These are phyloP conservation scores for Periplaneta americana DNA, from an alignment of 1,140 invertebrate species.

Conservation along the genomic window DNA sequence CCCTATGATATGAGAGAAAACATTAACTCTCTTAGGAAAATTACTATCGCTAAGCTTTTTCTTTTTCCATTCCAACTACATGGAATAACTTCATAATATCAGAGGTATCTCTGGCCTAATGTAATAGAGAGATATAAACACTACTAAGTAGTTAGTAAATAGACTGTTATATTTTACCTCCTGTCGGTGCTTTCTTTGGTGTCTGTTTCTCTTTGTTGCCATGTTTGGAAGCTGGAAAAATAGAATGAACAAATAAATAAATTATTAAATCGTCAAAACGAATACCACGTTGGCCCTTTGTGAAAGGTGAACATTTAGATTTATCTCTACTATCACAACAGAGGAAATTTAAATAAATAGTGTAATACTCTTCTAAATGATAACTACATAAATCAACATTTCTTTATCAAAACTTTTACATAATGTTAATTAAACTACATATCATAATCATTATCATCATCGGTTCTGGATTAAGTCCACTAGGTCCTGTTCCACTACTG, in stretches of 20 bases:
- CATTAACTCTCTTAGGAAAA: background rate
- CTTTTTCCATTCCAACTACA: background rate
- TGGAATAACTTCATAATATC: background rate
- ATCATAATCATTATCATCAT: no score
- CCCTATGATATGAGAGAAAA: background rate
- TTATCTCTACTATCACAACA: no score
- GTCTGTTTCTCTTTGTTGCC: constrained; percentile 7
- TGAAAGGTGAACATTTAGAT: no score
- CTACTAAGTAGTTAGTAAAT: background rate
- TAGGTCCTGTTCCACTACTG: no score
- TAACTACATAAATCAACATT: no score
- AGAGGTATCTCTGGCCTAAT: background rate
- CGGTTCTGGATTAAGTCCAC: no score
- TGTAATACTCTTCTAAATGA: no score
- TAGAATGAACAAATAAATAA: background rate
- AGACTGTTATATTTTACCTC: constrained; percentile 10
- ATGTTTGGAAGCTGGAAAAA: constrained; percentile 10
- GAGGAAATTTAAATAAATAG: no score
- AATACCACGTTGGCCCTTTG: no score
- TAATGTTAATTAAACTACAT: no score
- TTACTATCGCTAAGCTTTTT: background rate
- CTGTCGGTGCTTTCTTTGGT: constrained; percentile 8
- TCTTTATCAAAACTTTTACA: no score
- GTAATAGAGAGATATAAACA: background rate
- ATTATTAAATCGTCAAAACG: no score